Conservation (phyloP, 2,888 invertebrate genomes). For the Sepioteuthis lessoniana region DNA sequence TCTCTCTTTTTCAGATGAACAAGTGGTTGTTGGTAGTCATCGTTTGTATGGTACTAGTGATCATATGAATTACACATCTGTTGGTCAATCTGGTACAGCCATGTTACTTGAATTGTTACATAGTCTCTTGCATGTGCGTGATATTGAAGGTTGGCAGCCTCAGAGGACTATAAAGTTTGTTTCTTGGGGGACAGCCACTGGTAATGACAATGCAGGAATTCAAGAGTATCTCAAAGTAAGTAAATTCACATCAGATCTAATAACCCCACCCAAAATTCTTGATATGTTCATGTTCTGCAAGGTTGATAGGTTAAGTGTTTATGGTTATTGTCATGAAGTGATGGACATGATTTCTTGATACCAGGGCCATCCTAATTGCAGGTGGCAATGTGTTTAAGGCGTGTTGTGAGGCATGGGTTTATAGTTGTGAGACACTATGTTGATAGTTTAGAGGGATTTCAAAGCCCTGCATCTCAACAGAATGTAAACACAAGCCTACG, state of each 20-base stretch:
- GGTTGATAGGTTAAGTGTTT: no score
- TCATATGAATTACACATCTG: neutral
- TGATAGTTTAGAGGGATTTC: no score
- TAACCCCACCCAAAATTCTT: no score
- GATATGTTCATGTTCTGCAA: no score
- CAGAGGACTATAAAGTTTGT: slow-evolving; percentile 34
- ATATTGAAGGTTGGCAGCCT: slow-evolving; percentile 12
- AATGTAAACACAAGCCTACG: no score
- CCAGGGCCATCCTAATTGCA: no score
- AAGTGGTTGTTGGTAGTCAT: neutral
- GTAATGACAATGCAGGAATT: neutral
- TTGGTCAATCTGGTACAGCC: neutral
- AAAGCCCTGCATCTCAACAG: no score
- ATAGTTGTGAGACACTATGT: no score
- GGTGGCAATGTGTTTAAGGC: no score
- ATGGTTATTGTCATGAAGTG: no score
- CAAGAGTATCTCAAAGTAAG: slow-evolving; percentile 38
- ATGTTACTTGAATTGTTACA: slow-evolving; percentile 25
- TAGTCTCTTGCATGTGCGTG: slow-evolving; percentile 34
- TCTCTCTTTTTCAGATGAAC: neutral
- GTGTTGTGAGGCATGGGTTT: no score
- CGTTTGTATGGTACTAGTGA: neutral
- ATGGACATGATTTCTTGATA: no score
- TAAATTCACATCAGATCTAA: neutral
- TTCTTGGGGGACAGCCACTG: slow-evolving; percentile 36